A percentile compares a stretch with the other conserved stretches of the same genome.
Evolutionary conservation across 2,888 invertebrate species (phyloP).

Genomic region (Agrochola litura): DNA sequence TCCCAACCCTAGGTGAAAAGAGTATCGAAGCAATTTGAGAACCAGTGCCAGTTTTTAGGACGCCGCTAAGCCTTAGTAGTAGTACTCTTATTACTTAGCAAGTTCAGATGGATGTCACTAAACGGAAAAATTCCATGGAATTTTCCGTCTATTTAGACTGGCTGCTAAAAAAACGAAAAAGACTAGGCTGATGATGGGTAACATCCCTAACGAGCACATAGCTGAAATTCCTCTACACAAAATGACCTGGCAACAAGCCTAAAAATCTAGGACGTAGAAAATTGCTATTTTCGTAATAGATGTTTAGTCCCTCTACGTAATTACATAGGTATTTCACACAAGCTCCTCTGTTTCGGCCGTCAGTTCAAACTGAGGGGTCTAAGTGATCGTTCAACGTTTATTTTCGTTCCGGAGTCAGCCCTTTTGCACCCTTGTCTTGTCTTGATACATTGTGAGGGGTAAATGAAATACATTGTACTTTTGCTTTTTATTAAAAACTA

Average conservation of each 20-base stretch:
- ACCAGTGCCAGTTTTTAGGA: background rate
- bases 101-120: background rate
- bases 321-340: conserved; percentile 68
- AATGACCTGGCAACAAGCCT: conserved; percentile 46
- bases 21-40: background rate
- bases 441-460: conserved; percentile 86
- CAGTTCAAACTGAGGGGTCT: conserved; percentile 78
- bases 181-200: background rate
- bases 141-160: background rate
- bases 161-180: conserved; percentile 1
- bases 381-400: conserved; percentile 85
- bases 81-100: background rate
- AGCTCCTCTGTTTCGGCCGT: conserved; percentile 73
- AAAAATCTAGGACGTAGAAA: conserved; percentile 49
- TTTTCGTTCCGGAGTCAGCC: conserved; percentile 85
- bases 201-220: conserved; percentile 21
- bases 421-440: conserved; percentile 86
- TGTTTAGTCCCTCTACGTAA: conserved; percentile 55
- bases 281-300: conserved; percentile 51
- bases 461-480: conserved; percentile 85
- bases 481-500: conserved; percentile 82
- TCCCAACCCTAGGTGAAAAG: background rate
- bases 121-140: background rate
- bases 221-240: conserved; percentile 21
- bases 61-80: background rate